phyloP scores from a whole-genome alignment of 2,888 invertebrate genomes.

The Zootermopsis nevadensis region DNA sequence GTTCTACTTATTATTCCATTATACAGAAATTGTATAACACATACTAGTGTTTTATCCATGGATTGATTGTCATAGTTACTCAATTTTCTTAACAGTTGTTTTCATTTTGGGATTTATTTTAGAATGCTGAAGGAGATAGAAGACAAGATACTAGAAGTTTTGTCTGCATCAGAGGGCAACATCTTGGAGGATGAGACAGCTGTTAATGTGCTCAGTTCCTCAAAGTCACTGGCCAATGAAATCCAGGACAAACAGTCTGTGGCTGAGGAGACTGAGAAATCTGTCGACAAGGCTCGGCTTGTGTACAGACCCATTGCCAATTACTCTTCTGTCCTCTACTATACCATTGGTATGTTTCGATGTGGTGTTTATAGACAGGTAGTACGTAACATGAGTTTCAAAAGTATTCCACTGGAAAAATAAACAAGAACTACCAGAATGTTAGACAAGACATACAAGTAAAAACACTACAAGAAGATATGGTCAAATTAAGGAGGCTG shows the following conservation, averaged over 20 bases:
- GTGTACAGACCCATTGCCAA: slow-evolving; percentile 92
- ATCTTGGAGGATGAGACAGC: slow-evolving; percentile 94
- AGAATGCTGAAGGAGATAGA: slow-evolving; percentile 88
- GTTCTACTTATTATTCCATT: no score
- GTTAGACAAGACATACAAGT: no score
- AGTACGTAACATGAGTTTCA: no score
- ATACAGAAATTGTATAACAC: no score
- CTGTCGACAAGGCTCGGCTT: slow-evolving; percentile 86
- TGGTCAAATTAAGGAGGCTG: no score
- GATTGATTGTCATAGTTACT: no score
- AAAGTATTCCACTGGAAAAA: no score
- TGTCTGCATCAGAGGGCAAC: slow-evolving; percentile 79
- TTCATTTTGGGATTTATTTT: neutral
- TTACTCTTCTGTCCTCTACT: slow-evolving; percentile 91
- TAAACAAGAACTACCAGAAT: no score
- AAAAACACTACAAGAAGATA: no score
- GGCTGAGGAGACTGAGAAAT: slow-evolving; percentile 89
- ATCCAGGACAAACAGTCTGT: slow-evolving; percentile 91
- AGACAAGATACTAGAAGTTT: slow-evolving; percentile 85
- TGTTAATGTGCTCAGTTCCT: slow-evolving; percentile 87
- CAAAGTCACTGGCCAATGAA: slow-evolving; percentile 90
- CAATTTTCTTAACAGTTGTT: no score
- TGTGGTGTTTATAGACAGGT: no score
- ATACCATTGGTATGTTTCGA: slow-evolving; percentile 77
- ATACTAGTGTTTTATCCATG: no score